These are phyloP conservation scores for Heliangelus exortis DNA, from an alignment of 2,797 vertebrate genomes.

Conservation along the genomic window DNA sequence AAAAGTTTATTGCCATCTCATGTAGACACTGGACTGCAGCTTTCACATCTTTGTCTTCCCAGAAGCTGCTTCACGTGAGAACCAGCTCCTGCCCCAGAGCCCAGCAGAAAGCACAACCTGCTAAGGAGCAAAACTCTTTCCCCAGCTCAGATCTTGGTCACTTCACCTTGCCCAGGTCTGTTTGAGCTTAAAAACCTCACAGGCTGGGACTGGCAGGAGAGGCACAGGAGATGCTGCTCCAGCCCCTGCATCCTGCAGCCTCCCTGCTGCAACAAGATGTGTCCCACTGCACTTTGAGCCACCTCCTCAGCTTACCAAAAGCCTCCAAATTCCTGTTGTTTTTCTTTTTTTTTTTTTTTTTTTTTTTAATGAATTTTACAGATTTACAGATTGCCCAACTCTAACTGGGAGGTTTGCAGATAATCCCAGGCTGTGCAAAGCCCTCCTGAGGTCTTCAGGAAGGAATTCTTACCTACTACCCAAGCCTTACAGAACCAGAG, in stretches of 20 bases:
- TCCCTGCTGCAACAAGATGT: fast-evolving
- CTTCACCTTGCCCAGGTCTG: neutral
- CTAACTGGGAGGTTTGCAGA: neutral
- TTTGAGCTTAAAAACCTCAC: fast-evolving
- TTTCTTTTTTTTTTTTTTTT: no score
- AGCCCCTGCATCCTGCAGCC: neutral
- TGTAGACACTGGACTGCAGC: neutral
- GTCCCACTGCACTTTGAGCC: fast-evolving
- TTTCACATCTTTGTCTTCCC: neutral
- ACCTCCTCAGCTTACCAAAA: neutral
- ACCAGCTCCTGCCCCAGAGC: neutral
- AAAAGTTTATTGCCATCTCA: constrained; percentile 19
- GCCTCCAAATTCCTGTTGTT: no score
- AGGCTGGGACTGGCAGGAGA: neutral
- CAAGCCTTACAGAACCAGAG: neutral
- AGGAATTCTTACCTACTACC: neutral
- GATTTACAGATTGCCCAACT: neutral
- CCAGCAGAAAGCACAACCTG: neutral
- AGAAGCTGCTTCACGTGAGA: constrained; percentile 1
- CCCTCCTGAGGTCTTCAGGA: neutral
- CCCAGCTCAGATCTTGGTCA: neutral
- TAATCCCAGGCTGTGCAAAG: neutral
- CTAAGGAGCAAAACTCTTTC: neutral
- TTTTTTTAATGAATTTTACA: no score
- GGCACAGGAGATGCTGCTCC: fast-evolving